Base-by-base conservation (phyloP, 53 echinoderm and acorn worm genomes). In the Antedon mediterranea region DNA sequence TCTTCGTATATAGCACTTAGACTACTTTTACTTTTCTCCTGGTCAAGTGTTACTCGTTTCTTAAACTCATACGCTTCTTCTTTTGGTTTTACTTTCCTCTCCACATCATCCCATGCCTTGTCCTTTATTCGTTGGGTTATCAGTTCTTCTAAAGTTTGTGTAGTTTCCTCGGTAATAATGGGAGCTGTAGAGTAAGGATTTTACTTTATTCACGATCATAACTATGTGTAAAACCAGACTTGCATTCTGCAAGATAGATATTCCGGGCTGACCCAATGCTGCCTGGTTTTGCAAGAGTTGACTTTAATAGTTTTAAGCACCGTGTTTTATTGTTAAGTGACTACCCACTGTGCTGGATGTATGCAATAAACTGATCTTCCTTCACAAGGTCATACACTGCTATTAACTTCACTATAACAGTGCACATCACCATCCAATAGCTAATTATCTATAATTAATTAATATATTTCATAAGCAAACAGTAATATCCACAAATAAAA, bases 11-110 rank as follows among this genome's bases (percentile, higher is more conserved):
- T 92, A 82, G 92, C 88, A 26, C 88, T 92, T 15, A 98, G 86
- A 73, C 98, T 98, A 71, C 84, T 79, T 77, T 98, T 98, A 71
- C 98, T 98, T 98, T 98, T 98, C 79, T 98, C 98, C 71, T 98
- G 98, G 72, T 98, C 88, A 14, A 98, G 71, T 27, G 92, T 97
- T 37, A 98, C 81, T 57, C 86, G 82, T 81, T 98, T 98, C 86
- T 91, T 98, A 89, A 87, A 98, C 57, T 98, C 98, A 75, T 85
- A 86, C 13, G 81, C 78, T 70, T 88, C 88, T 32, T 98, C 98
- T 34, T 84, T 79, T 4, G 86, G 92, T 30, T 90, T 90, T 77
- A 86, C 77, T 77, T 98, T 98, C 33, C 98, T 82, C 84, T 93
- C 93, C 43, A 98, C 98, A 71, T 98, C 98, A 72, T 98, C 98